phyloP scores from a whole-genome alignment of 2,113 vertebrate species.

The Microcebus lehilahytsara region DNA sequence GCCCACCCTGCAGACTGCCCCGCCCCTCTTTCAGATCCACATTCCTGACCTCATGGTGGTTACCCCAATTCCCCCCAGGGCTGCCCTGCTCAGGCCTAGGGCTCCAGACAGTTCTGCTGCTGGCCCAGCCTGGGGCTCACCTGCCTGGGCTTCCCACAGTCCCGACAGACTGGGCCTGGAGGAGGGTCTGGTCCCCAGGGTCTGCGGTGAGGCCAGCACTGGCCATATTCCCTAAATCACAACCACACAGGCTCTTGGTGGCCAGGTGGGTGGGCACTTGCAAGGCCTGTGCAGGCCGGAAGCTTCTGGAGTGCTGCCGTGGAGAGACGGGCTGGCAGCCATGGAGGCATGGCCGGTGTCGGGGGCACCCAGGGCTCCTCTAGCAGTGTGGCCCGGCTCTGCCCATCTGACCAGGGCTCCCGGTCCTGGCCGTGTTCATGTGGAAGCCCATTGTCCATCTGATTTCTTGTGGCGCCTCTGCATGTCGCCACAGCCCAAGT shows the following conservation, averaged over 20 bases:
- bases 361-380: conserved; percentile 15
- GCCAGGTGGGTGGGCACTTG: fast-evolving
- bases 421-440: conserved; percentile 74
- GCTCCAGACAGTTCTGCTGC: no score
- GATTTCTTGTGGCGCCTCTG: conserved; percentile 64
- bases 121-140: no score
- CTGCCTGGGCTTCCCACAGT: no score
- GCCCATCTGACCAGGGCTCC: conserved; percentile 69
- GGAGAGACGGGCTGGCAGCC: not conserved
- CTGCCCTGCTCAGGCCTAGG: no score
- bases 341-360: not conserved
- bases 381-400: conserved; percentile 30
- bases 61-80: no score
- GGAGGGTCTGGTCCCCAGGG: not conserved
- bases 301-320: not conserved
- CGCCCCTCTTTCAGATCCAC: no score
- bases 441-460: conserved; percentile 64
- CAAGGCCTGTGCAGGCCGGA: not conserved
- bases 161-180: no score
- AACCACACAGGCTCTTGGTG: no score
- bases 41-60: no score
- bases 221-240: not conserved
- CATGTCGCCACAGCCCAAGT: not conserved
- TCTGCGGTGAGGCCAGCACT: not conserved
- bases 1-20: no score